Base-by-base conservation (phyloP, 2,888 invertebrate genomes). In the Ectobius pallidus region DNA sequence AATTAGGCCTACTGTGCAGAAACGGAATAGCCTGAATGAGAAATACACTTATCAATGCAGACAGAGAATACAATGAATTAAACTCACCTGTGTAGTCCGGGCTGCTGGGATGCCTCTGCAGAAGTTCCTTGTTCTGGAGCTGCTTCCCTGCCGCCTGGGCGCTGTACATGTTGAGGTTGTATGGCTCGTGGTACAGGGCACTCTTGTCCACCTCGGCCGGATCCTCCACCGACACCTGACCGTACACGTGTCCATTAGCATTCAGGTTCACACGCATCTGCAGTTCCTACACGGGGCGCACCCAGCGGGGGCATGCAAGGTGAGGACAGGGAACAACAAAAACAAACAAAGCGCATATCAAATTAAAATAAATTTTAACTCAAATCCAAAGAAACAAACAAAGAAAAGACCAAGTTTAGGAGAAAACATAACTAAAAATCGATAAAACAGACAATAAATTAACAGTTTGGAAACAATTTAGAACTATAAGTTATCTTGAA, bases 61-160 rank as follows among this genome's bases (percentile, higher is more conserved):
- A n/a, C n/a, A n/a, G n/a, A n/a, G n/a, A 11, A 34, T 34, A 34
- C 34, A 34, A 18, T 52, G 52, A 11, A n/a, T 9, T 20, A 11
- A 32, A 80, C 81, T 80, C 83, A 88, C 88, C 87, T 82, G 87
- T 86, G 79, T 87, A 88, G 80, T 87, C 87, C 73, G 87, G 87
- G 78, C 86, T 86, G 78, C 83, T 83, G 79, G 85, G 84, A 71
- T 79, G 79, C 70, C 84, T 82, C 77, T 84, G 85, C 25, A 11
- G 49, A n/a, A 32, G 39, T 16, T 63, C 71, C 39, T 63, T 52
- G 32, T 16, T 55, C 25, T 52, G 52, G 22, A 22, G 52, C 25
- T 14, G n/a, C 27, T 49, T 68, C 25, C 42, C 65, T n/a, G 14
- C 49, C 18, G 11, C 30, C 52, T 72, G 44, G 49, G 44, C 39